Evolutionary conservation across 2,888 invertebrate species (phyloP), one percentile per base, ranked within the genome.

Genomic region (Pemphredon lugubris): DNA sequence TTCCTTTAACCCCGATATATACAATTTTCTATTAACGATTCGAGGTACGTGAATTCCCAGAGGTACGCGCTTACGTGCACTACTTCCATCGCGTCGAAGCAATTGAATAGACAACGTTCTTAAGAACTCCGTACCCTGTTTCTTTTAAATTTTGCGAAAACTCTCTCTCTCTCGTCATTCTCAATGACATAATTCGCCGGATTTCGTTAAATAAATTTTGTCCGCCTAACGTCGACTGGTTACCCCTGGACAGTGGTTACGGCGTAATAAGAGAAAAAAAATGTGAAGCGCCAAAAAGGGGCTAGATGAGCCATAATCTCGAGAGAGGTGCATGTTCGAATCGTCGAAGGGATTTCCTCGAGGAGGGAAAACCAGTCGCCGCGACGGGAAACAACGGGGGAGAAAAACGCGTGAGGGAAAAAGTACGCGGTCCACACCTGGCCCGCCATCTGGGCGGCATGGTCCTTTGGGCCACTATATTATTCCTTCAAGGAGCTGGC

Each of bases 401-500:
- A 75, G 68, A 55, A 75, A 60, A 74, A 73, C 74, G 76, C 79
- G 84, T 86, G 85, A 85, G 84, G 75, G 84, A 81, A 83, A 85
- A 83, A 78, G 84, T 82, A 77, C 84, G 85, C 88, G 88, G 89
- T 75, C 87, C 88, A 87, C 66, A 77, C 79, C 85, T 86, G 87
- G 90, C 90, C 90, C 91, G 90, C 90, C 90, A 90, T 90, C 89
- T 88, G 90, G 90, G 90, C 91, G 91, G 91, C 89, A 92, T 92
- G 92, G 91, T 91, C 90, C 90, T 92, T 91, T 91, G 92, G 91
- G 91, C 91, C 90, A 91, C 91, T 75, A 90, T 91, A 88, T 88
- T 92, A 89, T 90, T 92, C 90, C 91, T 92, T 85, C 91, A 92
- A 89, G 91, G 92, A 90, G 92, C 91, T 88, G 90, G 91, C 87